A percentile compares a stretch with the other conserved stretches of the same genome.
Evolutionary conservation across 2,888 invertebrate species (phyloP).

Genomic region (Cepaea hortensis): DNA sequence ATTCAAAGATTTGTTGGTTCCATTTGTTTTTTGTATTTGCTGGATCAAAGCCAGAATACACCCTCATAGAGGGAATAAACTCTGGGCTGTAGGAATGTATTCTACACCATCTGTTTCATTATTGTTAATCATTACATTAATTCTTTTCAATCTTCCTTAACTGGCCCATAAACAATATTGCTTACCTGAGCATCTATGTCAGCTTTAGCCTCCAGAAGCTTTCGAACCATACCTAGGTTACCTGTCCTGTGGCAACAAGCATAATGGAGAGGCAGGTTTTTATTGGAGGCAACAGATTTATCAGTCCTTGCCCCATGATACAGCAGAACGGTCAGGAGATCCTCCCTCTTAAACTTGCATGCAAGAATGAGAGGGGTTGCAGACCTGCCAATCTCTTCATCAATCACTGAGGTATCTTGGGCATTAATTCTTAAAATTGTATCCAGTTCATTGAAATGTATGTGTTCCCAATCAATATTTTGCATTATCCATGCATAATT

Average conservation of each 20-base stretch:
- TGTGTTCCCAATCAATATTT: constrained; percentile 31
- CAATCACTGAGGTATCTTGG: background rate
- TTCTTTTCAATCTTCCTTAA: no score
- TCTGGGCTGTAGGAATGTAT: no score
- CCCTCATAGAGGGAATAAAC: no score
- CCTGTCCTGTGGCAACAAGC: constrained; percentile 49
- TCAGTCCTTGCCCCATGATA: constrained; percentile 49
- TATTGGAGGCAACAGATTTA: constrained; percentile 25
- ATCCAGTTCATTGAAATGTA: constrained; percentile 37
- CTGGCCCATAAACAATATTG: no score
- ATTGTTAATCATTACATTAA: no score
- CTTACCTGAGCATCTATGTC: constrained; percentile 46
- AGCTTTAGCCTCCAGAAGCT: constrained; percentile 43
- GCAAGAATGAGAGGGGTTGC: constrained; percentile 51
- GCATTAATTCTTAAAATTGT: constrained; percentile 10
- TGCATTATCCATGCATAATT: constrained; percentile 2
- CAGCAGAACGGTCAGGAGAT: constrained; percentile 50
- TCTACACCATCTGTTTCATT: no score
- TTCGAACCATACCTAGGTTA: constrained; percentile 50
- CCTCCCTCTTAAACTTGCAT: constrained; percentile 49
- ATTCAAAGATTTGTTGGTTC: no score
- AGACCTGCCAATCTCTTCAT: constrained; percentile 18
- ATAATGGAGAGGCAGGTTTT: constrained; percentile 51
- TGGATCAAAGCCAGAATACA: no score
- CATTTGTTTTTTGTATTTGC: no score